Evolutionary conservation across 2,888 invertebrate species (phyloP).

Genomic region (Incurvaria masculella): DNA sequence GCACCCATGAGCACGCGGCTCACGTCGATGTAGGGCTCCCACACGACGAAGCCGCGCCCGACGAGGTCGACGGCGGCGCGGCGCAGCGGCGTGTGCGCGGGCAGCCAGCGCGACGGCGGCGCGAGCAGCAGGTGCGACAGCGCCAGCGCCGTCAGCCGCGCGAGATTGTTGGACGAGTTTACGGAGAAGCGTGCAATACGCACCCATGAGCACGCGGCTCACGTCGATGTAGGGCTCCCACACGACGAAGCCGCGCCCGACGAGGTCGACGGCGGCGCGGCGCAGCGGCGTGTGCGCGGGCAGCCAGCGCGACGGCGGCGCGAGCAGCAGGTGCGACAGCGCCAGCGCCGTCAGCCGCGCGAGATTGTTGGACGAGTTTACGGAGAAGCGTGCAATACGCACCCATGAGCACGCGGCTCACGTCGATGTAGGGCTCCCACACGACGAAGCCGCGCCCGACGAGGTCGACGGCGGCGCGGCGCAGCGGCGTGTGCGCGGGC

Average conservation of each 20-base stretch:
- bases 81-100: constrained; percentile 89
- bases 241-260: constrained; percentile 96
- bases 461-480: constrained; percentile 95
- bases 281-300: constrained; percentile 92
- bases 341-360: constrained; percentile 93
- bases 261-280: constrained; percentile 94
- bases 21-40: constrained; percentile 84
- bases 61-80: constrained; percentile 96
- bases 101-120: constrained; percentile 92
- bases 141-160: constrained; percentile 90
- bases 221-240: constrained; percentile 89
- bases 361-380: constrained; percentile 72
- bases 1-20: constrained; percentile 42
- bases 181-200: constrained; percentile 42
- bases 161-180: constrained; percentile 75
- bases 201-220: constrained; percentile 41
- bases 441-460: constrained; percentile 97
- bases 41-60: constrained; percentile 96
- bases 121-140: constrained; percentile 84
- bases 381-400: constrained; percentile 39
- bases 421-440: constrained; percentile 88
- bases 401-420: constrained; percentile 43
- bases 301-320: constrained; percentile 91
- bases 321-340: constrained; percentile 80
- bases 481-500: constrained; percentile 89